These are phyloP conservation scores for Montipora capricornis DNA, from an alignment of 64 coral and sea anemone genomes.

Conservation along the genomic window DNA sequence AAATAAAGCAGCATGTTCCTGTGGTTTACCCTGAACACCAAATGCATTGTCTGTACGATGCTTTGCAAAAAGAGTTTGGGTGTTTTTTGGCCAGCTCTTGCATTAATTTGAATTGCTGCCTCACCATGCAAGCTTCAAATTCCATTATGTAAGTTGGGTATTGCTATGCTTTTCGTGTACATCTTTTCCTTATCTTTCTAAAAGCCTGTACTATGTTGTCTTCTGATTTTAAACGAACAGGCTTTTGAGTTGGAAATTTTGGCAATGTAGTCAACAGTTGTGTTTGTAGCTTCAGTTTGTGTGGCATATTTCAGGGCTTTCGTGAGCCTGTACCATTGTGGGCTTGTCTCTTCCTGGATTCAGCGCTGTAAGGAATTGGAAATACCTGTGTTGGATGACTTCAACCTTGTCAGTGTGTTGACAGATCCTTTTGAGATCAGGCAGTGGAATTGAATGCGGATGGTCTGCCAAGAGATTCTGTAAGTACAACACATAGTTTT, in stretches of 20 bases:
- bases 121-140: too few species aligned
- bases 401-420: slow-evolving; percentile 90
- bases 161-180: background rate
- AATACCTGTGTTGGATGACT: slow-evolving; percentile 95
- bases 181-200: background rate
- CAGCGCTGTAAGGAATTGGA: slow-evolving; percentile 85
- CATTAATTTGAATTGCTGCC: too few species aligned
- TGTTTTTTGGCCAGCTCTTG: too few species aligned
- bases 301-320: slow-evolving; percentile 98
- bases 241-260: slow-evolving; percentile 94
- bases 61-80: too few species aligned
- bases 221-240: slow-evolving; percentile 31
- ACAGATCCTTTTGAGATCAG: slow-evolving; percentile 96
- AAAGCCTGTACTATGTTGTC: background rate
- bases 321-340: slow-evolving; percentile 84
- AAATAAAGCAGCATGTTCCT: too few species aligned
- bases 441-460: slow-evolving; percentile 91
- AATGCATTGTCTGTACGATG: too few species aligned
- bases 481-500: too few species aligned
- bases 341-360: slow-evolving; percentile 93
- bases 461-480: slow-evolving; percentile 82
- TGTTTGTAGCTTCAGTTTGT: slow-evolving; percentile 94
- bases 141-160: too few species aligned
- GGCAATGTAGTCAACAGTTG: slow-evolving; percentile 96
- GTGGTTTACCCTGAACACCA: too few species aligned